Conservation (phyloP, 1,140 invertebrate species). For the Drosophila nasuta region DNA sequence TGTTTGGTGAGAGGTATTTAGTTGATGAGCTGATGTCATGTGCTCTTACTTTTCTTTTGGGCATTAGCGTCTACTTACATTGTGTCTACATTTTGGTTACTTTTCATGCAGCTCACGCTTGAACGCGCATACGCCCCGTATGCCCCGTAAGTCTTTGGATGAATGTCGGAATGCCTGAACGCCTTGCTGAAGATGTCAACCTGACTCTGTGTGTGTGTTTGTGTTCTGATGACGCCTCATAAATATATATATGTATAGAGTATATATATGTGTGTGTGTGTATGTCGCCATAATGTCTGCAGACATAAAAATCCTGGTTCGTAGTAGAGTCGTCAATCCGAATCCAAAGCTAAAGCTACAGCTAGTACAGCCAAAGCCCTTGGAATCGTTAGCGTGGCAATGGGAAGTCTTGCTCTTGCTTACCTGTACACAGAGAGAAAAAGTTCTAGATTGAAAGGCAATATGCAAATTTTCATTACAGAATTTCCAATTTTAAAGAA, state of each 20-base stretch:
- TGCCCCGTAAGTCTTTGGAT: background rate
- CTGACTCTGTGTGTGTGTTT: background rate
- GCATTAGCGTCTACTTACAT: slow-evolving; percentile 25
- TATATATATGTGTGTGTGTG: slow-evolving; percentile 2
- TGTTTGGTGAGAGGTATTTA: background rate
- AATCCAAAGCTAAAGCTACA: slow-evolving; percentile 25
- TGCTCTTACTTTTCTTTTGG: slow-evolving; percentile 1
- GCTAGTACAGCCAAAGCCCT: slow-evolving; percentile 15
- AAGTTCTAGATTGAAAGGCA: too few relatives aligned
- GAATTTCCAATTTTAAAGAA: too few relatives aligned
- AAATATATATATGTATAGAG: slow-evolving; percentile 30
- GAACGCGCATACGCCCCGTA: background rate
- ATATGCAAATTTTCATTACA: too few relatives aligned
- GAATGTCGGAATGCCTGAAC: slow-evolving; percentile 8
- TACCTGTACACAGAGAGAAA: background rate
- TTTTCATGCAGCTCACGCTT: slow-evolving; percentile 26
- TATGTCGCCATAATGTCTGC: slow-evolving; percentile 44
- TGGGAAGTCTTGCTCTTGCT: slow-evolving; percentile 4
- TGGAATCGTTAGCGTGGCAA: slow-evolving; percentile 31
- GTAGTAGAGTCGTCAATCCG: slow-evolving; percentile 39
- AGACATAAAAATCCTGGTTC: slow-evolving; percentile 46
- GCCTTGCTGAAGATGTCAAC: slow-evolving; percentile 21
- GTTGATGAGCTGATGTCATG: slow-evolving; percentile 14
- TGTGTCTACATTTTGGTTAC: slow-evolving; percentile 39
- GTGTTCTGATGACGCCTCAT: slow-evolving; percentile 36